Evolutionary conservation across 2,888 invertebrate species (phyloP).

Genomic region (Salpingus planirostris): DNA sequence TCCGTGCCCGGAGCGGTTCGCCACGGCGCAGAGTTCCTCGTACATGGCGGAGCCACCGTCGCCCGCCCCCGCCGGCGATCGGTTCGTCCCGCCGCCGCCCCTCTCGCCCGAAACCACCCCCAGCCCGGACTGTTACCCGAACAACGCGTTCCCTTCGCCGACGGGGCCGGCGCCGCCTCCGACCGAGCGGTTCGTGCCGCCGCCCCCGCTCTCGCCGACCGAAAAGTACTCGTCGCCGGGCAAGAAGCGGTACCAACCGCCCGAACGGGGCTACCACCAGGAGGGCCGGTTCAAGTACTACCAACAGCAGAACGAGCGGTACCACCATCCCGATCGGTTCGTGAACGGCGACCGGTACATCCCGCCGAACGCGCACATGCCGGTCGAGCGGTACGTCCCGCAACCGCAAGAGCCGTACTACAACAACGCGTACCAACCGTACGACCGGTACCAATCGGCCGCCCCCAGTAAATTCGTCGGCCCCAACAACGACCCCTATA

Average conservation of each 20-base stretch:
- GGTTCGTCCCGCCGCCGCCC: constrained; percentile 54
- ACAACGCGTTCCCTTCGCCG: constrained; percentile 44
- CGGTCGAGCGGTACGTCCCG: constrained; percentile 63
- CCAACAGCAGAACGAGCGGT: constrained; percentile 19
- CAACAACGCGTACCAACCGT: constrained; percentile 26
- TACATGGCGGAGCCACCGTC: constrained; percentile 50
- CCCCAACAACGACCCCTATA: constrained; percentile 48
- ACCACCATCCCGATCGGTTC: constrained; percentile 19
- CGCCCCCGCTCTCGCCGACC: constrained; percentile 38
- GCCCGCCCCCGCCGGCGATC: constrained; percentile 48
- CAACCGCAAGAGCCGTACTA: constrained; percentile 52
- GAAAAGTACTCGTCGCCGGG: constrained; percentile 34
- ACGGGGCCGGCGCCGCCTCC: constrained; percentile 43
- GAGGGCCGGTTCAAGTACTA: constrained; percentile 17
- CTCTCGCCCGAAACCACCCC: constrained; percentile 46
- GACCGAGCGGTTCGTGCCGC: constrained; percentile 49
- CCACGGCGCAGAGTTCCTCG: constrained; percentile 27
- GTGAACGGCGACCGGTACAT: constrained; percentile 45
- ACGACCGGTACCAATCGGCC: constrained; percentile 18
- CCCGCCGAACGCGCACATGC: constrained; percentile 61
- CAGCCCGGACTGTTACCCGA: constrained; percentile 53
- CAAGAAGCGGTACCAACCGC: constrained; percentile 24
- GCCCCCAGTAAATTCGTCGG: constrained; percentile 42
- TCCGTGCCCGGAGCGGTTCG: constrained; percentile 27
- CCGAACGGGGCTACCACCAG: constrained; percentile 16